Base-by-base conservation (phyloP, 1,140 invertebrate species). In the Chironomus striatipennis region DNA sequence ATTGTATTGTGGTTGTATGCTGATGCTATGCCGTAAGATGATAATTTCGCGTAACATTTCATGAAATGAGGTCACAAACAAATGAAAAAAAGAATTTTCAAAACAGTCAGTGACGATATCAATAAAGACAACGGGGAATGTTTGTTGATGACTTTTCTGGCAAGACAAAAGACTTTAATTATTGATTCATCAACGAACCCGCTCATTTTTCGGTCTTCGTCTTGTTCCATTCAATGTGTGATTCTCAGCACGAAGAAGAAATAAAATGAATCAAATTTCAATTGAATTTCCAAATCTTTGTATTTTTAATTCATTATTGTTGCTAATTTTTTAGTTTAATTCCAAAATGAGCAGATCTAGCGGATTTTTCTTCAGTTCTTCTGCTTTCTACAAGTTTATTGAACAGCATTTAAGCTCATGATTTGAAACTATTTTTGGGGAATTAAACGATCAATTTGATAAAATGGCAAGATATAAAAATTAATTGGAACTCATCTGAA, bases 81-180 rank as follows among this genome's bases (percentile, higher is more conserved):
- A n/a, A n/a, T n/a, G n/a, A n/a, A n/a, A n/a, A n/a, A n/a, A n/a
- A n/a, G n/a, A n/a, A n/a, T n/a, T n/a, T n/a, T n/a, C n/a, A 57
- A 57, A 57, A 10, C n/a, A 5, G 12, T 57, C 12, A n/a, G 1
- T 57, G 47, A 57, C n/a, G 47, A 57, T n/a, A 57, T n/a, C 47
- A 57, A n/a, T 57, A 57, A 57, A 57, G n/a, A 57, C 47, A 57
- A 57, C 47, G 47, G 47, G 4, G 24, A 34, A 34, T 34, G 24
- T 34, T 34, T 34, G 24, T 34, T 34, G 24, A 34, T 34, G 24
- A 34, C 24, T 34, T 34, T 5, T 57, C 47, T 57, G 47, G n/a
- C 47, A 57, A 57, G n/a, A 57, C 47, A 57, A 57, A 57, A 57
- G 47, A 57, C 47, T 57, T 57, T 15, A 57, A 57, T 57, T n/a